Base-by-base conservation (phyloP, 2,888 invertebrate species). In the Cerceris rybyensis region DNA sequence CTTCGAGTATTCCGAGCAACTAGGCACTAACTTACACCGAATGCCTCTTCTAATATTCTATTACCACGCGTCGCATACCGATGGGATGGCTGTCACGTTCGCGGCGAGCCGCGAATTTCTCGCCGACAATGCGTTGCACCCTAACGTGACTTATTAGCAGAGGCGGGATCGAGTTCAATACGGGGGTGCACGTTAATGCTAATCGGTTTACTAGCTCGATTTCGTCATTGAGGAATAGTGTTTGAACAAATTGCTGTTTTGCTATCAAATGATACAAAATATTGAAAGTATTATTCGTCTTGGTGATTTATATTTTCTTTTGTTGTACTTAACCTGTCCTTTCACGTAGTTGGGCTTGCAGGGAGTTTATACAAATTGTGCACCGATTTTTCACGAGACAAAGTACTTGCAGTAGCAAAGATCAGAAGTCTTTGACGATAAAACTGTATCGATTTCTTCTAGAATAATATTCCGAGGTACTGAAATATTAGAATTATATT, bases 1-100 rank as follows among this genome's bases (percentile, higher is more conserved):
- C 59, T 43, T 63, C 73, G 61, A 49, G 59, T 64, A 61, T 73
- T 75, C 64, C 66, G 28, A 70, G 65, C 70, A 78, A 69, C 78
- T 69, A 75, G 60, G 63, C 75, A 55, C 66, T 58, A 76, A 71
- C 74, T 80, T 69, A 17, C 42, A 28, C 52, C 58, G 71, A 77
- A 67, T 54, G 54, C 75, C 69, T 82, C 55, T 55, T 83, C 77
- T 80, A 70, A 82, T 82, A 82, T 83, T 82, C 80, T 75, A 80
- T 82, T 80, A 82, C 68, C 68, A 50, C 28, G 39, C 9, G 14
- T 43, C 42, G 17, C 73, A 49, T 71, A 50, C 71, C 39, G 52
- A 63, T 46, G 63, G 58, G 59, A 46, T 41, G 57, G 46, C 16
- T 39, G 55, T 28, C 16, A 52, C 42, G 39, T 17, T 54, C 57